A percentile compares a stretch with the other conserved stretches of the same genome.
Conservation (phyloP, 2,888 invertebrate genomes). For the Thecocarcelia acutangulata region DNA sequence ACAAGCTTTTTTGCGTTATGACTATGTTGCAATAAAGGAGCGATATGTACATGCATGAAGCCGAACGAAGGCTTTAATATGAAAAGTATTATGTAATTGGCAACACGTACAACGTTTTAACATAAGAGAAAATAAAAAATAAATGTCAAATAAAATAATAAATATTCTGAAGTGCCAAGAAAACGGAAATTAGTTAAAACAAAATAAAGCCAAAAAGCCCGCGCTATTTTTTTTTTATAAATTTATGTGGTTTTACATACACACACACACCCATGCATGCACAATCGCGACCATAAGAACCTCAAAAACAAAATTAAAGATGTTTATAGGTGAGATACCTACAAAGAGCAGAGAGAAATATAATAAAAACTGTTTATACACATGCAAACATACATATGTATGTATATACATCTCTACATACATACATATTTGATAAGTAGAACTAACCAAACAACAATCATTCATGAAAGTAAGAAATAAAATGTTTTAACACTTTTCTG, state of each 20-base stretch:
- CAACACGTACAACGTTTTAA: conserved; percentile 13
- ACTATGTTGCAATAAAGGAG: too few species aligned
- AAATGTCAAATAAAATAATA: conserved; percentile 44
- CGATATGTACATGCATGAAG: too few species aligned
- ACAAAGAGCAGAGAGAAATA: too few species aligned
- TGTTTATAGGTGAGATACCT: too few species aligned
- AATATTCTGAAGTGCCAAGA: conserved; percentile 34
- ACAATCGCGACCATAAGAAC: not conserved
- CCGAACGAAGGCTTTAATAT: too few species aligned
- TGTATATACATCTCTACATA: too few species aligned
- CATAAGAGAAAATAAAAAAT: conserved; percentile 9
- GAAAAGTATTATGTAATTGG: conserved; percentile 9
- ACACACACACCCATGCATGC: not conserved
- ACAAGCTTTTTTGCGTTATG: too few species aligned
- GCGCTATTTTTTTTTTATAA: not conserved
- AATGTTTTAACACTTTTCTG: too few species aligned
- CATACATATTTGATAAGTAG: not conserved
- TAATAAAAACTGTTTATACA: too few species aligned
- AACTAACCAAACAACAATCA: too few species aligned
- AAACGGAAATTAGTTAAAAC: conserved; percentile 54
- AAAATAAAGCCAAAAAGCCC: conserved; percentile 29
- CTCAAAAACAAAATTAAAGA: too few species aligned
- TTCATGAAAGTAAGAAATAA: not conserved
- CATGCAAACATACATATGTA: too few species aligned
- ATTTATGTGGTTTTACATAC: not conserved